phyloP scores from a whole-genome alignment of 1,140 invertebrate species.

The Campoletis sonorensis region DNA sequence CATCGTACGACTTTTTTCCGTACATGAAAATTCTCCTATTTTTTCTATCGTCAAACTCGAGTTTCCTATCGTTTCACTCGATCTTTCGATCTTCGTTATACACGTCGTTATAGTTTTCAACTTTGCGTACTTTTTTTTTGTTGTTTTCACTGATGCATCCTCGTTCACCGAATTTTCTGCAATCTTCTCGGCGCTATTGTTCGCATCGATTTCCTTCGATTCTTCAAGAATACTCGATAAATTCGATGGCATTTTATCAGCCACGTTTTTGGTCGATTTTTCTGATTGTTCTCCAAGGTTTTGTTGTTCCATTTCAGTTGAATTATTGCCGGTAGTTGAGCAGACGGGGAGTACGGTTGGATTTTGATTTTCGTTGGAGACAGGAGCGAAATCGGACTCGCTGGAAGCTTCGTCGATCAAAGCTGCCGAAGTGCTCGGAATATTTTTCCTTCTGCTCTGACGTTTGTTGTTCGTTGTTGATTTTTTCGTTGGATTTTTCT shows the following conservation, averaged over 20 bases:
- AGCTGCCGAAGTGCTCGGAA: constrained; percentile 1
- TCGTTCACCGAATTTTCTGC: not conserved
- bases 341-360: too few species aligned
- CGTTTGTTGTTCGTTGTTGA: not conserved
- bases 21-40: not conserved
- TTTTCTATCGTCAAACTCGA: constrained; percentile 2
- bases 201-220: not conserved
- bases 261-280: not conserved
- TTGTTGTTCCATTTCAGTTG: too few species aligned
- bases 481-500: not conserved
- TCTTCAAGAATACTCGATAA: not conserved
- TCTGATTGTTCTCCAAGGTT: not conserved
- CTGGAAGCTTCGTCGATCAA: constrained; percentile 24
- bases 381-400: constrained; percentile 1
- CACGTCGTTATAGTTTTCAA: constrained; percentile 65
- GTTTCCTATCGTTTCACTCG: constrained; percentile 20
- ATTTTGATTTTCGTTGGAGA: not conserved
- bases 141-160: constrained; percentile 53
- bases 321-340: not conserved
- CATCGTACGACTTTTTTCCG: constrained; percentile 37
- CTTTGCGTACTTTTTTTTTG: constrained; percentile 68
- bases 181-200: not conserved
- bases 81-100: constrained; percentile 47
- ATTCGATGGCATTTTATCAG: not conserved
- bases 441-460: not conserved